A percentile compares a stretch with the other conserved stretches of the same genome.
These are phyloP conservation scores for Torymus auratus DNA, from an alignment of 2,888 invertebrate genomes.

Conservation along the genomic window DNA sequence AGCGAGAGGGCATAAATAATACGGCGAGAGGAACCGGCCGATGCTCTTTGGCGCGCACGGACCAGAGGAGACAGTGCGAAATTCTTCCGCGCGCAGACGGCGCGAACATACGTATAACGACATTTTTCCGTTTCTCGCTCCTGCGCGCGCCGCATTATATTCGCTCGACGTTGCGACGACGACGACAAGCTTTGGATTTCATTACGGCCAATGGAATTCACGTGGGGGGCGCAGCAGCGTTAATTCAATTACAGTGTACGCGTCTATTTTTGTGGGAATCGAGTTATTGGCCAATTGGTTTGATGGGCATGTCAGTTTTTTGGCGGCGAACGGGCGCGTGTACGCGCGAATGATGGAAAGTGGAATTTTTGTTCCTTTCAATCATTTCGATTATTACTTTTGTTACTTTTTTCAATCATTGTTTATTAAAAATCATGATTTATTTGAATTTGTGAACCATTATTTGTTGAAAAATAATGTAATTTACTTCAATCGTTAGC, in stretches of 20 bases:
- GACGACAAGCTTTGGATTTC: constrained; percentile 31
- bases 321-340: neutral
- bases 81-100: neutral
- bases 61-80: too few species aligned
- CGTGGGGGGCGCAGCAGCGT: too few species aligned
- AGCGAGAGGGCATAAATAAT: constrained; percentile 62
- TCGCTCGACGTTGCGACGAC: neutral
- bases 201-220: constrained; percentile 43
- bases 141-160: neutral
- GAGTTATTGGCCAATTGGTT: constrained; percentile 2
- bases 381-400: too few species aligned
- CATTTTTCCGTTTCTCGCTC: constrained; percentile 29
- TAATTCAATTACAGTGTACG: constrained; percentile 23
- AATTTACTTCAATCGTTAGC: too few species aligned
- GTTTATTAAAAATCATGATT: too few species aligned
- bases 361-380: too few species aligned
- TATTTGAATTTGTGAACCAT: too few species aligned
- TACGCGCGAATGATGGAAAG: too few species aligned
- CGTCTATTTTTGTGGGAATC: constrained; percentile 33
- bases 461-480: too few species aligned
- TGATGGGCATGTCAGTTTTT: constrained; percentile 26
- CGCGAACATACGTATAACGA: constrained; percentile 8
- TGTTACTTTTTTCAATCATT: too few species aligned
- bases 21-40: neutral
- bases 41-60: too few species aligned